Percentiles rank a stretch among this genome's conserved stretches.
These are phyloP conservation scores for Eupithecia inturbata DNA, from an alignment of 2,888 invertebrate species.

Conservation along the genomic window DNA sequence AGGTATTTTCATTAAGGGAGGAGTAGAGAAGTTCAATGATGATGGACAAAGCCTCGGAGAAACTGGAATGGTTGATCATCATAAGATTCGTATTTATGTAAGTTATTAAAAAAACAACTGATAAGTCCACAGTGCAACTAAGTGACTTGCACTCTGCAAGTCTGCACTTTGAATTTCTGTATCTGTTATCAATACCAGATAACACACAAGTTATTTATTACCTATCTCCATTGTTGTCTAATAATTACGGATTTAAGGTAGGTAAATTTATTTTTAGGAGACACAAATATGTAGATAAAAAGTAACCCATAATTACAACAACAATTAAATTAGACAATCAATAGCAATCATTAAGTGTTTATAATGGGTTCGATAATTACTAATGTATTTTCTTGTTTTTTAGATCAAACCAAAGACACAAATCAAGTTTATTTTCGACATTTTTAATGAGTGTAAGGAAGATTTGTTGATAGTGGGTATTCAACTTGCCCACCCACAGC, in stretches of 20 bases:
- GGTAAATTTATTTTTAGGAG: not conserved
- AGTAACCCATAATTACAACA: not conserved
- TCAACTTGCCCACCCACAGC: constrained; percentile 66
- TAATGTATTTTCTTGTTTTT: constrained; percentile 33
- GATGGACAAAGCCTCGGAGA: constrained; percentile 38
- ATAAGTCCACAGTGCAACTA: not conserved
- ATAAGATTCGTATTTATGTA: constrained; percentile 60
- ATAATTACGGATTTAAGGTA: not conserved
- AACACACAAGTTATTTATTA: not conserved
- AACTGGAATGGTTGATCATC: constrained; percentile 49
- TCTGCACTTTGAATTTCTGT: not conserved
- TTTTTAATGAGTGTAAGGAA: constrained; percentile 63
- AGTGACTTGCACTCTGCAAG: not conserved
- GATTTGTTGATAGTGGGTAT: constrained; percentile 62
- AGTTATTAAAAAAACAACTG: constrained; percentile 36
- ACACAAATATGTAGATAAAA: not conserved
- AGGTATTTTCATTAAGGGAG: constrained; percentile 54
- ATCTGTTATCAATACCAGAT: not conserved
- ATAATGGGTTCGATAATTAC: not conserved
- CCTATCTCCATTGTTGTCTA: not conserved
- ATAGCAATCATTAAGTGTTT: not conserved
- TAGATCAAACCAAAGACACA: constrained; percentile 62
- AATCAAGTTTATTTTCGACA: constrained; percentile 59
- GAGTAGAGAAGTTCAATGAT: constrained; percentile 46
- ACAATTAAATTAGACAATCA: not conserved